phyloP scores from a whole-genome alignment of 2,797 vertebrate genomes.

The Clamator glandarius region DNA sequence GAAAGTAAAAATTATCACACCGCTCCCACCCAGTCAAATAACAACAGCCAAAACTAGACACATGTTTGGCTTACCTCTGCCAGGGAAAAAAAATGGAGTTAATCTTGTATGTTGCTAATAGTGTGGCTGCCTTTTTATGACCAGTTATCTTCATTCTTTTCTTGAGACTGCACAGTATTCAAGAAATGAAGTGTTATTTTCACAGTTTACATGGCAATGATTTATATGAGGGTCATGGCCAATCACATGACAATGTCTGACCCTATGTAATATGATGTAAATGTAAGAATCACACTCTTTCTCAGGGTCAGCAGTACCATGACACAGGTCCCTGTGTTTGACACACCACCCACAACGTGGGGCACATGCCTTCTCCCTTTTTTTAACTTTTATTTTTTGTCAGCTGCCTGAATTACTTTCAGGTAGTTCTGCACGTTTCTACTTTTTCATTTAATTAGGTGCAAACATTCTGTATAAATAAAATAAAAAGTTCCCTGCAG shows the following conservation, averaged over 20 bases:
- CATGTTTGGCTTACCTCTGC: background rate
- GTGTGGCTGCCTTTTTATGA: background rate
- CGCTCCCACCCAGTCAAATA: background rate
- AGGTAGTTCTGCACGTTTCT: conserved; percentile 36
- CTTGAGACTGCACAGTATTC: background rate
- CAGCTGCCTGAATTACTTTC: conserved; percentile 59
- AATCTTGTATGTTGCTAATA: background rate
- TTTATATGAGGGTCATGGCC: conserved; percentile 4
- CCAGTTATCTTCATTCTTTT: background rate
- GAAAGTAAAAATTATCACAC: background rate
- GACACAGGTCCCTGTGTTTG: background rate
- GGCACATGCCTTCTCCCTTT: background rate
- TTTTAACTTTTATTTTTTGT: background rate
- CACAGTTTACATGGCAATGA: conserved; percentile 4
- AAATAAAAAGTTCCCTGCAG: conserved; percentile 59
- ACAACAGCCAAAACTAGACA: background rate
- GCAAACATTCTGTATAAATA: conserved; percentile 73
- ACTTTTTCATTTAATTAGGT: conserved; percentile 71
- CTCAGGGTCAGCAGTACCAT: background rate
- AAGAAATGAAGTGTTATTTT: conserved; percentile 52
- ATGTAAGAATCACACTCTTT: background rate
- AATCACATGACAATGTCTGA: background rate
- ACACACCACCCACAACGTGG: conserved; percentile 28
- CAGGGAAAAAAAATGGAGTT: background rate
- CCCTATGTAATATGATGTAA: background rate